These are phyloP conservation scores for Conchocele bisecta DNA, from an alignment of 2,888 invertebrate genomes.

Conservation along the genomic window DNA sequence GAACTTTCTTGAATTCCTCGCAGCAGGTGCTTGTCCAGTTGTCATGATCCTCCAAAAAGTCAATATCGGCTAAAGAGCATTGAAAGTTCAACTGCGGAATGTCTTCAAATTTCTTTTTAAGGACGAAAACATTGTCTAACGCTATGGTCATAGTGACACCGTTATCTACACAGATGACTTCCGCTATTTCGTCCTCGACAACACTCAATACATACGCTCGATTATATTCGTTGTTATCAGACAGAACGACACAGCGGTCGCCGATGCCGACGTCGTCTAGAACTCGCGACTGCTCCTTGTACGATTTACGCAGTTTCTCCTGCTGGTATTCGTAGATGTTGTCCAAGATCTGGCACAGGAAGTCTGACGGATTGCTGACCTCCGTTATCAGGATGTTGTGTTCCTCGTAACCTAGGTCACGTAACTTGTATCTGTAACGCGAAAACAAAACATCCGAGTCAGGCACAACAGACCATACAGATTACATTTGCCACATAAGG, in stretches of 20 bases:
- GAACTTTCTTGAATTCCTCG: constrained; percentile 54
- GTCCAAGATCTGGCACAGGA: constrained; percentile 67
- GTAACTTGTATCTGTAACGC: constrained; percentile 33
- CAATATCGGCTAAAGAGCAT: constrained; percentile 66
- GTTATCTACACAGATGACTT: constrained; percentile 70
- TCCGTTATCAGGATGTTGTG: constrained; percentile 32
- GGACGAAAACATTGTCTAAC: constrained; percentile 50
- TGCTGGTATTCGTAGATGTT: constrained; percentile 50
- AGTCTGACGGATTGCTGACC: constrained; percentile 57
- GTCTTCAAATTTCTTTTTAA: constrained; percentile 61
- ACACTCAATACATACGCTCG: constrained; percentile 47
- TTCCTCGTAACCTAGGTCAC: constrained; percentile 27
- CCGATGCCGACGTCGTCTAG: constrained; percentile 6
- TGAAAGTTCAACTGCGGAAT: constrained; percentile 73
- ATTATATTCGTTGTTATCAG: constrained; percentile 55
- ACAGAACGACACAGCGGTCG: constrained; percentile 35
- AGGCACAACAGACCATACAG: too few species aligned
- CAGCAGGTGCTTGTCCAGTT: constrained; percentile 53
- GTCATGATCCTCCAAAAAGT: constrained; percentile 27
- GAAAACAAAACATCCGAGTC: too few species aligned
- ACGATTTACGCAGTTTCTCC: constrained; percentile 60
- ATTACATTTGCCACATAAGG: too few species aligned
- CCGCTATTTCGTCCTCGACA: constrained; percentile 29
- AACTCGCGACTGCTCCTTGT: constrained; percentile 31
- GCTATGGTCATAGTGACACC: constrained; percentile 53